phyloP scores from a whole-genome alignment of 2,888 invertebrate genomes.

The Listrodromus nycthemerus region DNA sequence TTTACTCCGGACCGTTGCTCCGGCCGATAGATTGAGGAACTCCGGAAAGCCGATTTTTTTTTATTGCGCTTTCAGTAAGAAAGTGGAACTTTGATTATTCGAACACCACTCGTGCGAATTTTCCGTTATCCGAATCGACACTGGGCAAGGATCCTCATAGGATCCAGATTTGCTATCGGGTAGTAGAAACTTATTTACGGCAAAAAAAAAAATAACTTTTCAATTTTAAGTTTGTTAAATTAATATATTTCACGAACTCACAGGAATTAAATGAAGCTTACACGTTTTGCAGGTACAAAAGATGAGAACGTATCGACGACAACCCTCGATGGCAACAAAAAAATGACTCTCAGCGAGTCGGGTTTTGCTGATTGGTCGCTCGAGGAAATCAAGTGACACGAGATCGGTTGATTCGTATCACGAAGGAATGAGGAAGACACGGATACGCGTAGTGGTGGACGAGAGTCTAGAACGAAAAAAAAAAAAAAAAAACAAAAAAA shows the following conservation, averaged over 20 bases:
- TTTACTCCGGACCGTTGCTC: constrained; percentile 20
- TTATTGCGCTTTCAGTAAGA: too few species aligned
- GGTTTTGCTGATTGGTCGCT: neutral
- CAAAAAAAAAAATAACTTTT: too few species aligned
- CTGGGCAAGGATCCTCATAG: too few species aligned
- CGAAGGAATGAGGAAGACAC: constrained; percentile 36
- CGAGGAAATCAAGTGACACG: constrained; percentile 14
- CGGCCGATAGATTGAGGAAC: neutral
- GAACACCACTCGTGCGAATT: too few species aligned
- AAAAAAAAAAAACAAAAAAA: constrained; percentile 43
- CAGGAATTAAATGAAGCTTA: neutral
- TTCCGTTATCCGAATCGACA: too few species aligned
- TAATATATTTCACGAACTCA: neutral
- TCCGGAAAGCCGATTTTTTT: constrained; percentile 8
- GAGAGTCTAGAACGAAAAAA: constrained; percentile 16
- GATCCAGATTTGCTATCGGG: too few species aligned
- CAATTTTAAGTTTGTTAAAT: neutral
- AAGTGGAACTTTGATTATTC: too few species aligned
- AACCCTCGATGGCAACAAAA: neutral
- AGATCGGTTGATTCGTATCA: constrained; percentile 11
- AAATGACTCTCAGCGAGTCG: neutral
- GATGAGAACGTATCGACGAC: neutral
- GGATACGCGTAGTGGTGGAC: constrained; percentile 45
- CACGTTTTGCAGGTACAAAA: neutral
- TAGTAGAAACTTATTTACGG: too few species aligned